Base-by-base conservation (phyloP, 1,140 invertebrate genomes). In the Heliconius himera region DNA sequence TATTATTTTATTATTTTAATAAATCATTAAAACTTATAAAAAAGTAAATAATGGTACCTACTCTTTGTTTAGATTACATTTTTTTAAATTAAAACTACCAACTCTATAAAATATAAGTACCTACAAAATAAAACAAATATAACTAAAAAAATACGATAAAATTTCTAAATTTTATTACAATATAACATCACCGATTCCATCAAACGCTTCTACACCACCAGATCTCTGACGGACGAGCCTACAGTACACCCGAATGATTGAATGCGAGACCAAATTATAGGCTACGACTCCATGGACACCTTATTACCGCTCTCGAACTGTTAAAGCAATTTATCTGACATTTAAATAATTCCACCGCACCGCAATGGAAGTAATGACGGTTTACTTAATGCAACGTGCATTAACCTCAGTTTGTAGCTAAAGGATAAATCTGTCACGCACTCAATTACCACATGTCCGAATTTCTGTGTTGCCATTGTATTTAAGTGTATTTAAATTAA, bases 291-390 rank as follows among this genome's bases (percentile, higher is more conserved):
- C 85, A 86, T 90, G 91, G 88, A 93, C 91, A 92, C 90, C 91
- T 94, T 93, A 94, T 94, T 94, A 93, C 89, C 80, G 88, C 88
- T 88, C 89, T 88, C 88, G 84, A 91, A 90, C 91, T 92, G 91
- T 93, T 93, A 91, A 92, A 88, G 93, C 88, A 93, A 93, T 93
- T 92, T 92, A 93, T 79, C 93, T 92, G 91, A 94, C 91, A 92
- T 94, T 94, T 93, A 94, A 94, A 93, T 93, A 93, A 93, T 94
- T 90, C 87, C 86, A 78, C 88, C 76, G 86, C 83, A 16, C 0
- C 16, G 41, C 16, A 85, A 91, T 89, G 89, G 87, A 84, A 86
- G 85, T 92, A 92, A 93, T 90, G 88, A 84, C 85, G 88, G 86
- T 87, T 90, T 91, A 87, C 85, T 91, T 89, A 90, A 90, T 85